Evolutionary conservation across 2,888 invertebrate species (phyloP).

Genomic region (Lingula anatina): DNA sequence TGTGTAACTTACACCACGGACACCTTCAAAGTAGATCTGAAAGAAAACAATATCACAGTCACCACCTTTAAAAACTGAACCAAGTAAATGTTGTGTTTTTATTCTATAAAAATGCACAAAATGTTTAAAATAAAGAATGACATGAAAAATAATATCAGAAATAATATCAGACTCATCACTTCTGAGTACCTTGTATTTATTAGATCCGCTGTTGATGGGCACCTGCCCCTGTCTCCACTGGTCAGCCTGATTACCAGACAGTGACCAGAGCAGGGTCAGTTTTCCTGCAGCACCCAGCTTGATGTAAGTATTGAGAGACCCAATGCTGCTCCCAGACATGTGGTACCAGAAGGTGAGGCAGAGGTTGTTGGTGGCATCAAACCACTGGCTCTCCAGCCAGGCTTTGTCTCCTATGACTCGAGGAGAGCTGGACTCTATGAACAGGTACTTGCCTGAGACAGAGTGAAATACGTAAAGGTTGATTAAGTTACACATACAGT

Average conservation of each 20-base stretch:
- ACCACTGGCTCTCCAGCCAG: slow-evolving; percentile 31
- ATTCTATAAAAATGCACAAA: no score
- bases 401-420: slow-evolving; percentile 59
- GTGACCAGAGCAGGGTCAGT: slow-evolving; percentile 25
- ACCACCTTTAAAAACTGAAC: no score
- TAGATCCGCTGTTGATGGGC: slow-evolving; percentile 24
- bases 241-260: slow-evolving; percentile 26
- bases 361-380: slow-evolving; percentile 19
- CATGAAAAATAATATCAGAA: no score
- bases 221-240: slow-evolving; percentile 30
- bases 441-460: slow-evolving; percentile 30
- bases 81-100: no score
- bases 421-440: slow-evolving; percentile 55
- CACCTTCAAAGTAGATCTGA: no score
- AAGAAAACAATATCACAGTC: no score
- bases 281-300: slow-evolving; percentile 11
- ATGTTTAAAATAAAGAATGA: no score
- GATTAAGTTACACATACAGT: no score
- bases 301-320: slow-evolving; percentile 26
- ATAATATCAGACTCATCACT: no score
- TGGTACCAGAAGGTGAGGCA: slow-evolving; percentile 44
- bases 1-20: no score
- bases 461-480: no score
- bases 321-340: slow-evolving; percentile 39
- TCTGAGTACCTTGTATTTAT: slow-evolving; percentile 6